Evolutionary conservation across 1,140 invertebrate genomes (phyloP), one percentile per base, ranked within the genome.

Genomic region (Thaumetopoea pityocampa): DNA sequence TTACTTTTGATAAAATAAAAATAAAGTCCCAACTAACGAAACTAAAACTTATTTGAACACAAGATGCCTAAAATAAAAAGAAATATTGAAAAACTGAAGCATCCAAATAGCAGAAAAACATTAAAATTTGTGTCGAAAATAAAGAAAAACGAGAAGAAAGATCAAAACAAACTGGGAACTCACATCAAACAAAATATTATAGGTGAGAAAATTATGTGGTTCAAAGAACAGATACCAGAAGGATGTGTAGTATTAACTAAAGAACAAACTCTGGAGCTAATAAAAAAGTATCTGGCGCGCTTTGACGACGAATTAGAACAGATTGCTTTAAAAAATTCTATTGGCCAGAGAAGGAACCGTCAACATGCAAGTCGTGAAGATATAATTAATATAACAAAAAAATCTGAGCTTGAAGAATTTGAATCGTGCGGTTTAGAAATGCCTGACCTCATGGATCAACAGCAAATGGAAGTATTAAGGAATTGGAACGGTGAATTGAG

Each of bases 81-180:
- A 29, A 71, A 50, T 52, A 47, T 91, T 7, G 73, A 87, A 12
- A 89, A 91, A 69, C 85, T 88, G 32, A 92, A 92, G 60, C 93
- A 94, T 81, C 92, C 92, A 4, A 93, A 93, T 60, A 93, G 92
- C 50, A 87, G 93, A 51, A 93, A 93, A 84, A 91, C 91, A 1
- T 85, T 88, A 46, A 89, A 91, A 6, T 71, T 93, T 17, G 84
- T 86, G 1, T 92, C 90, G 65, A 90, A 92, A 64, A 78, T 89
- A 5, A 89, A 89, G 34, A 91, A 89, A 52, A 80, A 87, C 45
- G 85, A 87, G 14, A 88, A 88, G 46, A 90, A 89, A 67, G 88
- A 91, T 28, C 89, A 91, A 61, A 72, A 74, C 5, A 92, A 92
- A 64, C 56, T 90, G 35, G 87, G 81, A 1, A 87, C 87, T 54